A percentile compares a stretch with the other conserved stretches of the same genome.
Evolutionary conservation across 1,140 invertebrate genomes (phyloP).

Genomic region (Lutraria rhynchaena): DNA sequence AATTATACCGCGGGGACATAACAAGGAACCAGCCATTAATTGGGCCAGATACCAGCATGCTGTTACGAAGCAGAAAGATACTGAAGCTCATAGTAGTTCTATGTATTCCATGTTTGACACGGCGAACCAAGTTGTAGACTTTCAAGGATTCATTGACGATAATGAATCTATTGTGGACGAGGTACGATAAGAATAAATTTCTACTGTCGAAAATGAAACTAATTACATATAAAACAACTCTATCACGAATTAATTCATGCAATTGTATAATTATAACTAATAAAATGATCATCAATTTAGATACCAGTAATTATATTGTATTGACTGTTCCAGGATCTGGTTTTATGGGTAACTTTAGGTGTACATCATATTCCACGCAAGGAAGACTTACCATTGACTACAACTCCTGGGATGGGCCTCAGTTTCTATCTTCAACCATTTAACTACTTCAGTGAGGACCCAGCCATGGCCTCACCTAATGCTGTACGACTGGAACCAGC

Average conservation of each 20-base stretch:
- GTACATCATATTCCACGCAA: conserved; percentile 74
- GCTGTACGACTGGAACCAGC: conserved; percentile 84
- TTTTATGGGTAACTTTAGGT: conserved; percentile 76
- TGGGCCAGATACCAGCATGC: conserved; percentile 69
- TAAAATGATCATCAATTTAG: no score
- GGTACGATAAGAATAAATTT: no score
- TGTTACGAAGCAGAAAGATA: conserved; percentile 72
- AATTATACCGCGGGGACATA: conserved; percentile 63
- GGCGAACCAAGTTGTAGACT: conserved; percentile 69
- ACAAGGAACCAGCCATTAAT: conserved; percentile 68
- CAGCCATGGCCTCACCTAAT: conserved; percentile 68
- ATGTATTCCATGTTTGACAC: conserved; percentile 71
- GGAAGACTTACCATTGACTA: conserved; percentile 75
- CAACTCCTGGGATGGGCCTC: conserved; percentile 69
- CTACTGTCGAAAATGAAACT: no score
- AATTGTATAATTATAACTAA: no score
- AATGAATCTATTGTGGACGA: conserved; percentile 70
- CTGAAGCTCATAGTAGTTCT: conserved; percentile 70
- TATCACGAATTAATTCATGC: no score
- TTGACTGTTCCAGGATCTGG: conserved; percentile 72
- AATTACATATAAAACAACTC: no score
- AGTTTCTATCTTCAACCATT: conserved; percentile 73
- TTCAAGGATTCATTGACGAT: conserved; percentile 70
- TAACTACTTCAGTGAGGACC: conserved; percentile 75
- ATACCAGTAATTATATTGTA: no score